Evolutionary conservation across 1,140 invertebrate species (phyloP), one percentile per base, ranked within the genome.

Genomic region (Hylaeus anthracinus): DNA sequence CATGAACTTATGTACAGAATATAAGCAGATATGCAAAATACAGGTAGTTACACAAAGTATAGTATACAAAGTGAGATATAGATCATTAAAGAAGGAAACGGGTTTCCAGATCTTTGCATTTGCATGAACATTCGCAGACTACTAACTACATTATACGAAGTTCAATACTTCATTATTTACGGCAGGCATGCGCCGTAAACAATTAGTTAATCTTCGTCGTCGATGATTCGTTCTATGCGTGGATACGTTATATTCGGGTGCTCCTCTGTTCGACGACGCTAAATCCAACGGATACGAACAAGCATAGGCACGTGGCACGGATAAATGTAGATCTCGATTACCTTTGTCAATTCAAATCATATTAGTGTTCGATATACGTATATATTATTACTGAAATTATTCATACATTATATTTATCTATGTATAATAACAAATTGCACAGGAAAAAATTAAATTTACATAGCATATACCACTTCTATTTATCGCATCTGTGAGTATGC

Each of bases 181-280:
- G n/a, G 67, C 10, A n/a, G 61, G 63, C 63, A 58, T 73, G 60
- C 77, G 73, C n/a, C 67, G 60, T 48, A 79, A 65, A 43, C 63
- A 84, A 65, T 60, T 79, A 67, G 60, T 58, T 65, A 4, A 79
- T 45, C 41, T 84, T 82, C 84, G 75, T 37, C 39, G 60, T 51
- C 78, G 63, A 9, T 37, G 58, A 45, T 53, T 14, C 10, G 39
- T 56, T 41, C 64, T 14, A 41, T 5, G 45, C 37, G 2, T 48
- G 3, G 56, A 39, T 0, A 41, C 37, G 10, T 58, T 56, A 37
- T 53, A n/a, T 41, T 39, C 60, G 2, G n/a, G 8, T 8, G 37
- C 53, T 8, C 39, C 45, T 26, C 3, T 15, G 1, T 45, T 70
- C 26, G 15, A 37, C 43, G 37, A 26, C 10, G 66, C 15, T 8